Percentiles rank a stretch among this genome's conserved stretches.
phyloP scores from a whole-genome alignment of 1,140 invertebrate genomes.

The Microplitis mediator region DNA sequence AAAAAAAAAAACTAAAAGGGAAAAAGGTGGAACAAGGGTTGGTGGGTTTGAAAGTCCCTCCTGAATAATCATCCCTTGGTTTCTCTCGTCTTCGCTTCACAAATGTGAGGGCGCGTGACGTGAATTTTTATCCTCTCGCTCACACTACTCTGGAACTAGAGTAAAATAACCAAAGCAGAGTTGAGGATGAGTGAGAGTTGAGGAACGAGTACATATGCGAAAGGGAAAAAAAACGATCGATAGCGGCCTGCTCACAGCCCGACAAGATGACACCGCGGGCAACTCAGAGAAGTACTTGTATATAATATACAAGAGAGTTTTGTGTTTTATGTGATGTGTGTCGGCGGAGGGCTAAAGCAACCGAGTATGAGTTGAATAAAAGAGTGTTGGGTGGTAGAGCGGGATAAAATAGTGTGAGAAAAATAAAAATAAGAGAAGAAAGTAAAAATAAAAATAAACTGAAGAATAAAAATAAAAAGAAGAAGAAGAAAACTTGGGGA shows the following conservation, averaged over 20 bases:
- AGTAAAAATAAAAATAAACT: not conserved
- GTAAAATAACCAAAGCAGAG: not conserved
- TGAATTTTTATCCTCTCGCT: conserved; percentile 11
- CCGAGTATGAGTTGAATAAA: not conserved
- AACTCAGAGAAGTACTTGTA: not conserved
- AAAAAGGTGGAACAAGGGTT: no score
- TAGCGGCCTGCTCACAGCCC: not conserved
- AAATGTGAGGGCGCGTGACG: conserved; percentile 21
- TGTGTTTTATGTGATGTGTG: no score
- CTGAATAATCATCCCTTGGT: conserved; percentile 11
- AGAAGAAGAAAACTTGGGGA: conserved; percentile 14
- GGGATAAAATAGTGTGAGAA: not conserved
- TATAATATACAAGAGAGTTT: not conserved
- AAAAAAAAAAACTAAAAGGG: no score
- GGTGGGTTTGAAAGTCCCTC: not conserved
- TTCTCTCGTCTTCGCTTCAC: conserved; percentile 4
- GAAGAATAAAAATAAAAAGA: conserved; percentile 5
- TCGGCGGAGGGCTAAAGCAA: no score
- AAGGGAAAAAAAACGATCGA: conserved; percentile 6
- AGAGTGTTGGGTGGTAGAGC: not conserved
- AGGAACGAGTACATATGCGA: not conserved
- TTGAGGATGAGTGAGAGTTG: not conserved
- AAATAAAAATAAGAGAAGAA: conserved; percentile 7
- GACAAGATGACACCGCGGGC: not conserved
- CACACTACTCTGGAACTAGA: not conserved